These are phyloP conservation scores for Orchestes rusci DNA, from an alignment of 2,888 invertebrate species.

Conservation along the genomic window DNA sequence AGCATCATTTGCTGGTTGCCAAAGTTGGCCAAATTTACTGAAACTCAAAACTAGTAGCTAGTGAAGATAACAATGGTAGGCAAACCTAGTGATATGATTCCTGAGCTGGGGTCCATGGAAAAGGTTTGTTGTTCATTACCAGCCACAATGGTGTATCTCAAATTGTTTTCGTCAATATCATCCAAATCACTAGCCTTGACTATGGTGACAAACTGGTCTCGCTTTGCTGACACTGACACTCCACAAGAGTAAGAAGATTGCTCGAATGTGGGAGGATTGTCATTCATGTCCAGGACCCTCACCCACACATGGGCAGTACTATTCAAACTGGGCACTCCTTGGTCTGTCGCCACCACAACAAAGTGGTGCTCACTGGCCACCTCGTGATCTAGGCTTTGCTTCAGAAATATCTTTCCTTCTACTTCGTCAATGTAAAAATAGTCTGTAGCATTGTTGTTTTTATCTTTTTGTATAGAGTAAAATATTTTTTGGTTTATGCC, in stretches of 20 bases:
- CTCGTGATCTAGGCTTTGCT: slow-evolving; percentile 78
- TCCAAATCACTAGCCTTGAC: slow-evolving; percentile 87
- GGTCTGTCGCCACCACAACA: slow-evolving; percentile 72
- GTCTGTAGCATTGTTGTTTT: slow-evolving; percentile 50
- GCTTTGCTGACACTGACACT: slow-evolving; percentile 71
- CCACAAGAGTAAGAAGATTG: slow-evolving; percentile 70
- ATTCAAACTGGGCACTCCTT: slow-evolving; percentile 73
- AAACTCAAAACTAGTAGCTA: not conserved
- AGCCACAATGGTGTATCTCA: slow-evolving; percentile 75
- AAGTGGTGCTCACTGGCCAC: slow-evolving; percentile 64
- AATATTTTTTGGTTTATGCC: slow-evolving; percentile 45
- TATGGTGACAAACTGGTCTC: slow-evolving; percentile 83
- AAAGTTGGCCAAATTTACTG: slow-evolving; percentile 66
- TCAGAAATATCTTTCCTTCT: slow-evolving; percentile 71
- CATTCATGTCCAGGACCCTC: slow-evolving; percentile 78
- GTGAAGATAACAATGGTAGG: not conserved
- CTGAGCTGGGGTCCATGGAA: slow-evolving; percentile 53
- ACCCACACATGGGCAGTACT: slow-evolving; percentile 80
- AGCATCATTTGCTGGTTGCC: slow-evolving; percentile 51
- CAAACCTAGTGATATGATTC: slow-evolving; percentile 53
- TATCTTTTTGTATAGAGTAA: slow-evolving; percentile 62
- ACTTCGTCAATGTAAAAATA: slow-evolving; percentile 71
- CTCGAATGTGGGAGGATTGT: slow-evolving; percentile 82
- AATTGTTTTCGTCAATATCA: slow-evolving; percentile 62
- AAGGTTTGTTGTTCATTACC: slow-evolving; percentile 74